These are phyloP conservation scores for Lumbricus terrestris DNA, from an alignment of 2,888 invertebrate genomes.

Conservation along the genomic window DNA sequence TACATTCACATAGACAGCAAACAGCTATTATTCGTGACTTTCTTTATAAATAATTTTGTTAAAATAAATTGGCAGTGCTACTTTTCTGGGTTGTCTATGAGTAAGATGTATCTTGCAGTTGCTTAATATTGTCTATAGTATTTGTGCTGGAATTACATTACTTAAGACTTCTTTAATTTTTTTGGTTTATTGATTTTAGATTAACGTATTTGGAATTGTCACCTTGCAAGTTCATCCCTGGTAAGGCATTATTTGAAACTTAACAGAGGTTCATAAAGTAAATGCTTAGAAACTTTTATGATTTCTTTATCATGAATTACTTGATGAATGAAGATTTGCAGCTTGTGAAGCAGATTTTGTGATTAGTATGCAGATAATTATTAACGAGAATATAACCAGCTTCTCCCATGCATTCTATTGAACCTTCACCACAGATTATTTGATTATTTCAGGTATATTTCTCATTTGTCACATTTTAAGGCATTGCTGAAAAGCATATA, in stretches of 20 bases:
- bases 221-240: not conserved
- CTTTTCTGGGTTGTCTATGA: not conserved
- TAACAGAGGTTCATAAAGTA: not conserved
- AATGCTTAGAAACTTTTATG: not conserved
- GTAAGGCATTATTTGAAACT: not conserved
- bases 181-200: not conserved
- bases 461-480: not conserved
- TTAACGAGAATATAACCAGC: too few relatives aligned
- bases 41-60: not conserved
- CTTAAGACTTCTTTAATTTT: not conserved
- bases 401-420: too few relatives aligned
- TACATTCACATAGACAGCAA: too few relatives aligned
- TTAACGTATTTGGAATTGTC: not conserved
- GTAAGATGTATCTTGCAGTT: not conserved
- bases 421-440: not conserved
- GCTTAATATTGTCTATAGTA: not conserved
- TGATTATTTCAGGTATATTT: not conserved
- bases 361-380: too few relatives aligned
- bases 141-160: not conserved
- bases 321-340: not conserved
- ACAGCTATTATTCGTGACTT: not conserved
- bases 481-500: not conserved
- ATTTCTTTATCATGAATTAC: conserved; percentile 3
- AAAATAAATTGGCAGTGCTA: not conserved
- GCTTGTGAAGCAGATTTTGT: not conserved